These are phyloP conservation scores for Creontiades dilutus DNA, from an alignment of 2,888 invertebrate genomes.

Conservation along the genomic window DNA sequence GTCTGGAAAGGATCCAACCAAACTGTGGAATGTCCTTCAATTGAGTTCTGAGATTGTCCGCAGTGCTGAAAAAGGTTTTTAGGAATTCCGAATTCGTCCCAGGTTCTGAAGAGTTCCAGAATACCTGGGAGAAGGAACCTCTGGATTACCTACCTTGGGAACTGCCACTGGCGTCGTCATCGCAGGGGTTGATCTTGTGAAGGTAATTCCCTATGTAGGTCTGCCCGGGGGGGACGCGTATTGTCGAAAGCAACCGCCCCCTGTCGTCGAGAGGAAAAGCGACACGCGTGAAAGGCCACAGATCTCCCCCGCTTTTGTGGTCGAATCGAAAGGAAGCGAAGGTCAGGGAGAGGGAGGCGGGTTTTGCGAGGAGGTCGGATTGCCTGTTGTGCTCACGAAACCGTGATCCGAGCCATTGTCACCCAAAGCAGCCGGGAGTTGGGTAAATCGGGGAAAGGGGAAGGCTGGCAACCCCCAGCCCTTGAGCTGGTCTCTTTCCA, in stretches of 20 bases:
- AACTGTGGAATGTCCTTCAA: too few species aligned
- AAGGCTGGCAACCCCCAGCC: too few species aligned
- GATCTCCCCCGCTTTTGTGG: not conserved
- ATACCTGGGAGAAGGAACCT: too few species aligned
- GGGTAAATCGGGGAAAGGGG: not conserved
- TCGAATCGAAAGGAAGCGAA: not conserved
- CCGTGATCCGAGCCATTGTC: conserved; percentile 53
- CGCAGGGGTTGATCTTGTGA: not conserved
- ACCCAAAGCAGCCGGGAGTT: conserved; percentile 12
- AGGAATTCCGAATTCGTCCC: too few species aligned
- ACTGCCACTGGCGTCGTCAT: not conserved
- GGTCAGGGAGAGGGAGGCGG: not conserved
- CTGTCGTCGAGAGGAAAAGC: too few species aligned
- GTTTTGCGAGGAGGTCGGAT: not conserved
- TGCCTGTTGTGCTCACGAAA: conserved; percentile 50
- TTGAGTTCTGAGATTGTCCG: too few species aligned
- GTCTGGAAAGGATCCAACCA: too few species aligned
- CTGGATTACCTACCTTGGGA: not conserved
- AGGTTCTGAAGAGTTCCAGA: too few species aligned
- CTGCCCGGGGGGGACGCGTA: not conserved
- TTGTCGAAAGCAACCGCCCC: too few species aligned
- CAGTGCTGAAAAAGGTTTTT: too few species aligned
- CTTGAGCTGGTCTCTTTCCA: not conserved
- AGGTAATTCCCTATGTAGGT: not conserved
- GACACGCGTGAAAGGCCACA: not conserved